A percentile compares a stretch with the other conserved stretches of the same genome.
phyloP scores from a whole-genome alignment of 35 echinoderm and acorn worm species.

The Lytechinus pictus region DNA sequence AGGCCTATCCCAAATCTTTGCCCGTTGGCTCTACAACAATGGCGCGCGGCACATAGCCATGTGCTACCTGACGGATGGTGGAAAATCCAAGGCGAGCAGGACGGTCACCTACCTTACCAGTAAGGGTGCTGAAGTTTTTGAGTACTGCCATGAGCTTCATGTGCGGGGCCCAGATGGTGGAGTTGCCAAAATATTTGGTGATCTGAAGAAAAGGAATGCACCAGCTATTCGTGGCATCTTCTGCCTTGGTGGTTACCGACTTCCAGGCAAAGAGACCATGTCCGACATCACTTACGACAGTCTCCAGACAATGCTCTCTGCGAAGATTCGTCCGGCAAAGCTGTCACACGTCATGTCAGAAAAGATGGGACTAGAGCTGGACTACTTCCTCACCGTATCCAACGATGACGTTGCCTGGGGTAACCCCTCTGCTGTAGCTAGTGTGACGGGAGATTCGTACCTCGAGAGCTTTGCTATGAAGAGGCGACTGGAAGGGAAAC shows the following conservation, averaged over 20 bases:
- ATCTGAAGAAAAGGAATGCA: conserved; percentile 19
- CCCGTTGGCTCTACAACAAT: conserved; percentile 75
- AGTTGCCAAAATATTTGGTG: conserved; percentile 11
- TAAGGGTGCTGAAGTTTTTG: conserved; percentile 59
- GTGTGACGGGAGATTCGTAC: conserved; percentile 54
- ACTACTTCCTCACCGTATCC: conserved; percentile 75
- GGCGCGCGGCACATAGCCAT: conserved; percentile 81
- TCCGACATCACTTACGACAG: conserved; percentile 24
- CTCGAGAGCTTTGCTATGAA: conserved; percentile 62
- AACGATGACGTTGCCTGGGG: conserved; percentile 64
- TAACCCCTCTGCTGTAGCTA: conserved; percentile 60
- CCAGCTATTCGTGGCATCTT: conserved; percentile 72
- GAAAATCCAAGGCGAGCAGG: conserved; percentile 38
- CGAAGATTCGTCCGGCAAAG: conserved; percentile 53
- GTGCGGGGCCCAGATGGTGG: conserved; percentile 34
- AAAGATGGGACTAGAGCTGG: conserved; percentile 55
- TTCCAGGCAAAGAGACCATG: conserved; percentile 51
- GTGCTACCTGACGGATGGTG: conserved; percentile 42
- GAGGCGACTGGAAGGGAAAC: conserved; percentile 61
- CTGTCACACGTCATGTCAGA: conserved; percentile 62
- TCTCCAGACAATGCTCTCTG: conserved; percentile 40
- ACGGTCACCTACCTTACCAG: conserved; percentile 62
- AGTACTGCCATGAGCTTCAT: conserved; percentile 29
- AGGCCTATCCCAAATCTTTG: conserved; percentile 75
- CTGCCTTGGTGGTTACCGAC: conserved; percentile 61